Percentiles rank a stretch among this genome's conserved stretches.
Conservation (phyloP, 2,888 invertebrate species). For the Apeira syringaria region DNA sequence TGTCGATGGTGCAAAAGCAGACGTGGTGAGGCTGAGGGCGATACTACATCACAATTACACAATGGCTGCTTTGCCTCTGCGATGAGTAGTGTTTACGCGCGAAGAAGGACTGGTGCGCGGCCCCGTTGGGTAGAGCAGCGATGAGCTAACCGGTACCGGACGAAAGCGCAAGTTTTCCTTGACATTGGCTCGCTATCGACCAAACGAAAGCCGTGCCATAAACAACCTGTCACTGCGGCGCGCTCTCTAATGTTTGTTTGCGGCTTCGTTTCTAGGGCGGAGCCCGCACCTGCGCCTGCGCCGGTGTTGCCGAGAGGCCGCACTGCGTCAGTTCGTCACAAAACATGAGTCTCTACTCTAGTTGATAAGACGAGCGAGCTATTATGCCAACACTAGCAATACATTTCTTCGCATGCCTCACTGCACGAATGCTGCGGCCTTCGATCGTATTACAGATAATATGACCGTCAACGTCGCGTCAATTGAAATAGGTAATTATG, state of each 20-base stretch:
- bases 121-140: background rate
- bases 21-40: too few species aligned
- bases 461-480: too few species aligned
- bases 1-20: too few species aligned
- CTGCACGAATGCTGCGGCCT: too few species aligned
- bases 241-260: slow-evolving; percentile 13
- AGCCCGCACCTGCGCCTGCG: background rate
- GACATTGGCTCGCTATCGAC: slow-evolving; percentile 24
- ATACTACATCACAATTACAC: too few species aligned
- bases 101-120: background rate
- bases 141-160: slow-evolving; percentile 19
- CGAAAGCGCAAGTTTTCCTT: slow-evolving; percentile 28
- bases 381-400: too few species aligned
- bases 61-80: too few species aligned
- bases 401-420: background rate
- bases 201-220: slow-evolving; percentile 15
- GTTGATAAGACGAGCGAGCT: too few species aligned
- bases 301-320: background rate
- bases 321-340: background rate
- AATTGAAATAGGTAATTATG: too few species aligned
- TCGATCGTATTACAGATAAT: too few species aligned
- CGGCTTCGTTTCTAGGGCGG: background rate
- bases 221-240: slow-evolving; percentile 11
- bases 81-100: too few species aligned
- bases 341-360: too few species aligned